Percentiles rank a stretch among this genome's conserved stretches.
These are phyloP conservation scores for Chitala chitala DNA, from an alignment of 2,113 vertebrate genomes.

Conservation along the genomic window DNA sequence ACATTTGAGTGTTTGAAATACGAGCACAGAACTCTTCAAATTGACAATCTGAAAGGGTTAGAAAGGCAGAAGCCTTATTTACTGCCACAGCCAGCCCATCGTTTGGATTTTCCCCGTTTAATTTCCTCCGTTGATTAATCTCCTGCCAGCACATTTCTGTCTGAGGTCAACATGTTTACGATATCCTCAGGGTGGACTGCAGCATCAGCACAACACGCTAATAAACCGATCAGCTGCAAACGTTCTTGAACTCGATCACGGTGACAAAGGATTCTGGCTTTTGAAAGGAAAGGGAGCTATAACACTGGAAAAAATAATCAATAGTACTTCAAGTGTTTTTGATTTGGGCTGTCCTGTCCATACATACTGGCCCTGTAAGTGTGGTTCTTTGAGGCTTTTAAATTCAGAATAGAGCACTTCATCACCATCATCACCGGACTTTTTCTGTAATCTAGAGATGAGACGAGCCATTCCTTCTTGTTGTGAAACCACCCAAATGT, in stretches of 20 bases:
- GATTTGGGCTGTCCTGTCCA: neutral
- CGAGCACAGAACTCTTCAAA: no score
- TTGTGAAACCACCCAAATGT: neutral
- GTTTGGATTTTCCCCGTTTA: neutral
- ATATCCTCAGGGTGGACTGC: no score
- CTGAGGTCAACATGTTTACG: neutral
- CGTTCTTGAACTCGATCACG: neutral
- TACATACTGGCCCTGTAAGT: neutral
- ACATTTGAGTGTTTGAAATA: no score
- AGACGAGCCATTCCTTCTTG: neutral
- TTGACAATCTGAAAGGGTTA: no score
- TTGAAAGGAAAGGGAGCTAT: neutral
- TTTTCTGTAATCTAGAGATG: neutral
- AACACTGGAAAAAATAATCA: neutral
- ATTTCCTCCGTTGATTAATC: neutral
- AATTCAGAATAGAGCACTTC: no score
- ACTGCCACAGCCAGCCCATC: neutral
- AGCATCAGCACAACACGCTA: no score
- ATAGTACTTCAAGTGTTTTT: neutral
- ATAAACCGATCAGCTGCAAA: neutral
- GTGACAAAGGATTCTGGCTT: neutral
- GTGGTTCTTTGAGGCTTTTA: no score
- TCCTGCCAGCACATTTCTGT: neutral
- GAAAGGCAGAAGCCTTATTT: neutral
- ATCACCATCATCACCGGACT: neutral